Base-by-base conservation (phyloP, 2,888 invertebrate species). In the Eumacrocentrus americanus region DNA sequence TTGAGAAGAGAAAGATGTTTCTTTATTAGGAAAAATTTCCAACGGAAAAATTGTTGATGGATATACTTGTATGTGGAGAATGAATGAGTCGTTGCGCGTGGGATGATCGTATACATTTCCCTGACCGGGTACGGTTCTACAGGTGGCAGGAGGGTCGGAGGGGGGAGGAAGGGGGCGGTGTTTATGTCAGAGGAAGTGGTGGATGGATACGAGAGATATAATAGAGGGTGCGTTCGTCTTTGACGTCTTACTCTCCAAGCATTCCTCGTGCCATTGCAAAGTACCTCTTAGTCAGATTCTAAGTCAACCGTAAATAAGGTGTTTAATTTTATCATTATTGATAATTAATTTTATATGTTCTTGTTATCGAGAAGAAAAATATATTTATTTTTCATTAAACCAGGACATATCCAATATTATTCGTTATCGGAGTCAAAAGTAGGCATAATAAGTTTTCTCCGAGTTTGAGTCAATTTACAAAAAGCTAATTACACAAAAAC, bases 191-290 rank as follows among this genome's bases (percentile, higher is more conserved):
- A 46, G 55, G 48, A 58, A 68, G 69, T 66, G 72, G 70, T 68
- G 70, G 73, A 67, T n/a, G n/a, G 71, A 69, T 66, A 64, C 60
- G 62, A 66, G 53, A 73, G 75, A 74, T 80, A 79, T 79, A 79
- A 79, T 76, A 78, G 74, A 72, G 72, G 71, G 73, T 74, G 72
- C 73, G 71, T 67, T 74, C 72, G 72, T 74, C 75, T 71, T 72
- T 69, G 60, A 60, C 44, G 72, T 69, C 34, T 77, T 77, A 78
- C 67, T 78, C 72, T 60, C 62, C 67, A 63, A 66, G 62, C 63
- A 67, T 60, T 62, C 72, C 67, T 64, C 70, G 69, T 64, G 66
- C 62, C 60, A 65, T 60, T 25, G 57, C 67, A 60, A 66, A 71
- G 63, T 64, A 25, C 20, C 38, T 47, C 14, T n/a, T n/a, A n/a